phyloP scores from a whole-genome alignment of 2,113 vertebrate species.

The Sula dactylatra region DNA sequence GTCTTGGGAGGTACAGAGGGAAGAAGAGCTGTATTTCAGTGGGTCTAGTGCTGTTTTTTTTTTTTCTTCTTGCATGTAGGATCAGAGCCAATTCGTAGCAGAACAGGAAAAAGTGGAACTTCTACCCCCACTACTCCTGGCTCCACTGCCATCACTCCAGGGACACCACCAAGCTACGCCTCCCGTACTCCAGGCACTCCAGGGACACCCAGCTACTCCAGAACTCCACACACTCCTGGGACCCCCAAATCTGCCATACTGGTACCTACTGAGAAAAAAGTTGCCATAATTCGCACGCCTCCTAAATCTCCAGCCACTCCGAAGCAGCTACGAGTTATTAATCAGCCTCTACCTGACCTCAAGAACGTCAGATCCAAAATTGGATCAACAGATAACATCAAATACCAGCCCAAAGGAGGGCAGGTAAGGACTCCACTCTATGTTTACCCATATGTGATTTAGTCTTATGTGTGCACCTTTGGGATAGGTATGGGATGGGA shows the following conservation, averaged over 20 bases:
- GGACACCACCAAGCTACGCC: constrained; percentile 90
- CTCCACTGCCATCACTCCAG: constrained; percentile 90
- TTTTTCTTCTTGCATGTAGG: constrained; percentile 57
- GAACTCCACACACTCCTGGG: constrained; percentile 91
- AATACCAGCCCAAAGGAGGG: constrained; percentile 92
- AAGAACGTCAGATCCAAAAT: constrained; percentile 95
- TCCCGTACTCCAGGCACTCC: constrained; percentile 92
- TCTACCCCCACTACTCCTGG: constrained; percentile 93
- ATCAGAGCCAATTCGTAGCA: constrained; percentile 86
- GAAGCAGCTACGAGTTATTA: constrained; percentile 89
- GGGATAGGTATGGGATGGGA: not conserved
- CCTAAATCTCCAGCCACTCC: constrained; percentile 91
- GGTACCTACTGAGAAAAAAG: constrained; percentile 91
- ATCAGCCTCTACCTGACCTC: constrained; percentile 91
- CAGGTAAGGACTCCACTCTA: constrained; percentile 78
- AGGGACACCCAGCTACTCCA: constrained; percentile 83
- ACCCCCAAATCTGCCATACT: constrained; percentile 91
- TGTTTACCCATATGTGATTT: not conserved
- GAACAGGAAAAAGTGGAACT: constrained; percentile 89
- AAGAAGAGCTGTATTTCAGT: not conserved
- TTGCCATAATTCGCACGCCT: constrained; percentile 93
- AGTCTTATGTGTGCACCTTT: not conserved
- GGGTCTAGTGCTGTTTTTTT: not conserved
- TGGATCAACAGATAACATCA: constrained; percentile 90
- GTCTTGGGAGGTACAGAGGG: not conserved